phyloP scores from a whole-genome alignment of 2,113 vertebrate species.

The Eudyptes chrysolophus region DNA sequence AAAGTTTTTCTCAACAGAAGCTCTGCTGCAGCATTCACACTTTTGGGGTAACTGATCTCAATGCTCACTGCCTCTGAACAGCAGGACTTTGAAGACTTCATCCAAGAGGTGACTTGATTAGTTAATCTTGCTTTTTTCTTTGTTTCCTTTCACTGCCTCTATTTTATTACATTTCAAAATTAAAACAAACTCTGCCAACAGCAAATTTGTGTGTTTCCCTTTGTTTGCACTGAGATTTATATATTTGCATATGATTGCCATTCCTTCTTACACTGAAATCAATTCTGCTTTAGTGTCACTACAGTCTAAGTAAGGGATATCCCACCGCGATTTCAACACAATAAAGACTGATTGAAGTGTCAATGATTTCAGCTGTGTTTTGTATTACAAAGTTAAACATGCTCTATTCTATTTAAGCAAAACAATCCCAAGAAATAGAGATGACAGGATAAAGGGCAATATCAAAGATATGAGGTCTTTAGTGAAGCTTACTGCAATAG shows the following conservation, averaged over 20 bases:
- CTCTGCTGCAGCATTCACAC: background rate
- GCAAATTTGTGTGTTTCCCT: background rate
- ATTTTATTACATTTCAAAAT: conserved; percentile 24
- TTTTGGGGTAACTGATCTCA: conserved; percentile 13
- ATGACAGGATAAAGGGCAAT: background rate
- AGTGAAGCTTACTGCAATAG: background rate
- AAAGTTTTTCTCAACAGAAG: conserved; percentile 13
- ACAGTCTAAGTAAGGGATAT: conserved; percentile 46
- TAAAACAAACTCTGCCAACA: conserved; percentile 1
- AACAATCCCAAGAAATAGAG: conserved; percentile 34
- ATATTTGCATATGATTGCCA: background rate
- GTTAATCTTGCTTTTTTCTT: background rate
- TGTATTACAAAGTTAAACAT: conserved; percentile 62
- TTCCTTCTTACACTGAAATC: conserved; percentile 54
- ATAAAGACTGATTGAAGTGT: conserved; percentile 73
- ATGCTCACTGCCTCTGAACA: background rate
- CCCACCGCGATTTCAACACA: conserved; percentile 54
- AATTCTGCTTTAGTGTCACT: conserved; percentile 60
- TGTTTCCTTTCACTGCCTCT: background rate
- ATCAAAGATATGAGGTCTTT: background rate
- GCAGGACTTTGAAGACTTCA: background rate
- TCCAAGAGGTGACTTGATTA: background rate
- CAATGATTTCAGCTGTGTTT: conserved; percentile 69
- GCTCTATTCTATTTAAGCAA: conserved; percentile 53
- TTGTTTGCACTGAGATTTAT: conserved; percentile 34